Evolutionary conservation across 92 coral and sea anemone species (phyloP), one percentile per base, ranked within the genome.

Genomic region (Palythoa caribaeorum): DNA sequence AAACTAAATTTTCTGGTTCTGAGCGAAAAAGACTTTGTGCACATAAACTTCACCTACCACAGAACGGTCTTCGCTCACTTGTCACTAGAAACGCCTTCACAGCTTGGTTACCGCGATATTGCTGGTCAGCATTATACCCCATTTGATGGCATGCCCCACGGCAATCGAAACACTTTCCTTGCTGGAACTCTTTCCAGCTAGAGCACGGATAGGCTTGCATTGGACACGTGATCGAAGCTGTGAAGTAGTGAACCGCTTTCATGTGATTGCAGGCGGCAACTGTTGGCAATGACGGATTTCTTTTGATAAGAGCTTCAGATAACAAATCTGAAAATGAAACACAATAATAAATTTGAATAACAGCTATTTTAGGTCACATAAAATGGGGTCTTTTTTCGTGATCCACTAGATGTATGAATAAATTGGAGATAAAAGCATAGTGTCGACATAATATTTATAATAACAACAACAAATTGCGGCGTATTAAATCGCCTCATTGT

Each of bases 181-280:
- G 86, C 47, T 84, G 83, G 73, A 96, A 96, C 55, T 90, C 94
- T 75, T 85, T 79, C 99, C 99, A 96, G 87, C 68, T 91, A 36
- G 69, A 40, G 80, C 99, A 96, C 2, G 90, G 91, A 83, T 86
- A 94, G n/a, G 98, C 95, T 59, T 37, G 88, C 73, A 92, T 89
- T 62, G 93, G 88, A 84, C 99, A 96, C 52, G 87, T 68, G 85
- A 96, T 96, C 6, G 99, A 96, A 13, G 93, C 91, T 13, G 92
- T 93, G 81, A 96, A 95, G 83, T 94, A 95, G 68, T 89, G 89
- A 20, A 95, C 92, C 57, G 96, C 93, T 77, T 94, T 94, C 99
- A 96, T 96, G 91, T 96, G 99, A 85, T 90, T 92, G 89, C 99
- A 96, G 68, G 95, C 94, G 51, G 93, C 90, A 19, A 91, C 73